Evolutionary conservation across 2,797 vertebrate species (phyloP).

Genomic region (Euphonia xanthogaster): DNA sequence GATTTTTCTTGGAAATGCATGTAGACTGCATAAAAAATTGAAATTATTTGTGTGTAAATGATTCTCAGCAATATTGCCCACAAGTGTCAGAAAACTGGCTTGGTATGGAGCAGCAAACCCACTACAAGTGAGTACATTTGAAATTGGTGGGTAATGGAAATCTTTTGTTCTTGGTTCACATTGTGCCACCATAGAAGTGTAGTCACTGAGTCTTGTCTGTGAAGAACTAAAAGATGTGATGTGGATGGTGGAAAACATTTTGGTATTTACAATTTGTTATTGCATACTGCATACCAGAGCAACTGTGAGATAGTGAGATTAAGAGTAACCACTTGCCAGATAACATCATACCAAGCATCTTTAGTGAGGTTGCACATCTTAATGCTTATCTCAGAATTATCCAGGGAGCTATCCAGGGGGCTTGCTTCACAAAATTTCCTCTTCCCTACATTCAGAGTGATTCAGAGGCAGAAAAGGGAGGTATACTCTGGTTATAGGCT

Average conservation of each 20-base stretch:
- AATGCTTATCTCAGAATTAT: slow-evolving; percentile 37
- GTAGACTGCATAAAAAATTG: neutral
- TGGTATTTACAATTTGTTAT: slow-evolving; percentile 60
- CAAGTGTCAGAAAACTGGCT: neutral
- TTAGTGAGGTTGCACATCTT: neutral
- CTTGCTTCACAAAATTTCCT: neutral
- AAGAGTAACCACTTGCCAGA: slow-evolving; percentile 31
- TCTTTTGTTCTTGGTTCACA: neutral
- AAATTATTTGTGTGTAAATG: neutral
- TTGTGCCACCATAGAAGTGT: neutral
- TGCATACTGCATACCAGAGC: slow-evolving; percentile 60
- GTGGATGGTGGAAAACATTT: neutral
- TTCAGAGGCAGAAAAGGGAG: neutral
- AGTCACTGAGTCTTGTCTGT: neutral
- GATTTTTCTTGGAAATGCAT: neutral
- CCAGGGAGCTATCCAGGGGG: neutral
- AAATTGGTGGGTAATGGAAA: neutral
- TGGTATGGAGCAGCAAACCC: neutral
- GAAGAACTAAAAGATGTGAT: neutral
- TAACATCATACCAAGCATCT: slow-evolving; percentile 17
- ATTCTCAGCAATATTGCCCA: neutral
- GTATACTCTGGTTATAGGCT: neutral
- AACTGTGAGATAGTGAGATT: slow-evolving; percentile 34
- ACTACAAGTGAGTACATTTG: neutral
- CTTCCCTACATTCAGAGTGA: neutral